phyloP scores from a whole-genome alignment of 2,113 vertebrate genomes.

The Pyrgilauda ruficollis region DNA sequence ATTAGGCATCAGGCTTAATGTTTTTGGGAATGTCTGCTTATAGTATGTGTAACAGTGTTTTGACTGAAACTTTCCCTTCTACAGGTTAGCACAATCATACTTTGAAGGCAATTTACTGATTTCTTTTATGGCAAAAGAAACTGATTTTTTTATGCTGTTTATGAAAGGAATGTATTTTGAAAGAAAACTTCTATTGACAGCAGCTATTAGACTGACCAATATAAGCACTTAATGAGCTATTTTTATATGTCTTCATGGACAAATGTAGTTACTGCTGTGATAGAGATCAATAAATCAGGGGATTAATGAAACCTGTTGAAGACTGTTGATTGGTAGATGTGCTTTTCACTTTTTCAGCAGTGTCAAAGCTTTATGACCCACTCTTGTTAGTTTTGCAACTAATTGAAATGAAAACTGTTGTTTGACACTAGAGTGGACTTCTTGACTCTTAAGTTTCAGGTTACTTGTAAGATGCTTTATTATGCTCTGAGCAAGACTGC shows the following conservation, averaged over 20 bases:
- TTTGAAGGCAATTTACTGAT: neutral
- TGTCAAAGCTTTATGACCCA: neutral
- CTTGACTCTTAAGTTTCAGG: neutral
- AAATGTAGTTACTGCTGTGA: neutral
- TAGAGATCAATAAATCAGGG: neutral
- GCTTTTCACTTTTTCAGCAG: neutral
- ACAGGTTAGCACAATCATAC: neutral
- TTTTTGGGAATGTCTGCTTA: neutral
- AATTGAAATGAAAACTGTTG: neutral
- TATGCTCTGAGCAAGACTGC: neutral
- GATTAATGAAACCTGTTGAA: neutral
- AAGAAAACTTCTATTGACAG: neutral
- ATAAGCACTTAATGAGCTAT: neutral
- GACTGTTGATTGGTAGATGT: neutral
- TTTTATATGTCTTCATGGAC: neutral
- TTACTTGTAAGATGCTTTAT: neutral
- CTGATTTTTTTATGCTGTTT: neutral
- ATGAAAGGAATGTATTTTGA: neutral
- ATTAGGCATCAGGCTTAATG: neutral
- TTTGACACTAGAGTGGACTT: neutral
- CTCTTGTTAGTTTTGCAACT: neutral
- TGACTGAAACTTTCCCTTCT: neutral
- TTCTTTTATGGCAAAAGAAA: neutral
- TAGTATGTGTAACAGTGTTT: rapidly evolving
- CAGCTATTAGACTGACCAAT: neutral